These are phyloP conservation scores for Drosophila maculinotata DNA, from an alignment of 2,888 invertebrate genomes.

Conservation along the genomic window DNA sequence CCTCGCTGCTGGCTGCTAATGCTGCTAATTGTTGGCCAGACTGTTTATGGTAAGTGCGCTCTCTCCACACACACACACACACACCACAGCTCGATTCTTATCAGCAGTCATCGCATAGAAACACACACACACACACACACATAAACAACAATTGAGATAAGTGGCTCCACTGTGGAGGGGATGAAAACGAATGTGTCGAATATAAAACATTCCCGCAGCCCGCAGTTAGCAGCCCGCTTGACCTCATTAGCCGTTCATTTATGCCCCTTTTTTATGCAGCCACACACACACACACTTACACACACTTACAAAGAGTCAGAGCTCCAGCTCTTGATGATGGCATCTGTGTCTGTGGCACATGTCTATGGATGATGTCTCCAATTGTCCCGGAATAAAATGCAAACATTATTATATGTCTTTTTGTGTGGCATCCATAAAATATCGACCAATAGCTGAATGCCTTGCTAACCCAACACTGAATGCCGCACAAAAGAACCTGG, in stretches of 20 bases:
- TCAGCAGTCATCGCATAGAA: conserved; percentile 35
- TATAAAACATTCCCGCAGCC: conserved; percentile 49
- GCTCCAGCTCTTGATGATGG: conserved; percentile 35
- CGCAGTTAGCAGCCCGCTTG: conserved; percentile 50
- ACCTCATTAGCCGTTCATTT: conserved; percentile 74
- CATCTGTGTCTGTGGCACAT: conserved; percentile 46
- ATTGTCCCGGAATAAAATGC: conserved; percentile 59
- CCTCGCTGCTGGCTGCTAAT: conserved; percentile 64
- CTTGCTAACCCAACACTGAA: conserved; percentile 42
- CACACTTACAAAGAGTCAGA: conserved; percentile 3
- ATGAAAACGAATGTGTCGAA: conserved; percentile 51
- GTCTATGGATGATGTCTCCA: conserved; percentile 54
- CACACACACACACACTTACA: conserved; percentile 31
- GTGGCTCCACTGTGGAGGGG: conserved; percentile 45
- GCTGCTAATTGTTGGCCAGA: conserved; percentile 74
- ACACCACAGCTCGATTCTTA: conserved; percentile 24
- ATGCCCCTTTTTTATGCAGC: conserved; percentile 65
- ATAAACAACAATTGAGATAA: conserved; percentile 55
- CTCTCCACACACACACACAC: background rate
- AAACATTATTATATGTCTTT: conserved; percentile 58
- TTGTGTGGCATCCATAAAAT: conserved; percentile 54
- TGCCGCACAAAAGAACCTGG: conserved; percentile 44
- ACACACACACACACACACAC: conserved; percentile 5
- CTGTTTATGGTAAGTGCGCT: conserved; percentile 71
- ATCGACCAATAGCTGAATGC: conserved; percentile 35